Percentiles rank a stretch among this genome's conserved stretches.
These are phyloP conservation scores for Spodoptera exigua DNA, from an alignment of 2,888 invertebrate species.

Conservation along the genomic window DNA sequence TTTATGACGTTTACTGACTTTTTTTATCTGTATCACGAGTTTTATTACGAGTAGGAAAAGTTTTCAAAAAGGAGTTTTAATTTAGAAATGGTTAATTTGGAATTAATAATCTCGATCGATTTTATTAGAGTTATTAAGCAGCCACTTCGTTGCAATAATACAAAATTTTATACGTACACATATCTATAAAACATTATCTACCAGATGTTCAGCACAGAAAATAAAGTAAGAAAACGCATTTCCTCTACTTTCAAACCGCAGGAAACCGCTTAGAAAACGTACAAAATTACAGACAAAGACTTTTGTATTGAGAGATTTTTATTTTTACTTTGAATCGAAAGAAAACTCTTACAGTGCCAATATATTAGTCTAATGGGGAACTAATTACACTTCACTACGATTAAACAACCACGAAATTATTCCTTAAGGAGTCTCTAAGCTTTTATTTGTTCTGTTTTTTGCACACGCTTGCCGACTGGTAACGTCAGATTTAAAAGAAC, in stretches of 20 bases:
- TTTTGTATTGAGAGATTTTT: conserved; percentile 55
- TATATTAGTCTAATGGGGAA: conserved; percentile 83
- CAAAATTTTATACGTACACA: too few relatives aligned
- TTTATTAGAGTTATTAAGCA: too few relatives aligned
- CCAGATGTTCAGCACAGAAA: conserved; percentile 1
- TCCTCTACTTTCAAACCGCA: conserved; percentile 5
- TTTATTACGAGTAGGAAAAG: too few relatives aligned
- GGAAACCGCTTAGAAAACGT: conserved; percentile 14
- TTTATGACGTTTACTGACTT: too few relatives aligned
- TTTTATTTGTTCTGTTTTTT: conserved; percentile 45
- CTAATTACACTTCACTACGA: conserved; percentile 81
- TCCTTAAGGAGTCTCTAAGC: conserved; percentile 70
- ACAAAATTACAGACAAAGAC: conserved; percentile 42
- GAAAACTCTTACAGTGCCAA: conserved; percentile 54
- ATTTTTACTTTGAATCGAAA: conserved; percentile 68
- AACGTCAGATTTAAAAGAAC: conserved; percentile 16
- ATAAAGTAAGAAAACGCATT: background rate
- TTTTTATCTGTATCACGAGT: too few relatives aligned
- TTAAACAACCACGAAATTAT: conserved; percentile 79
- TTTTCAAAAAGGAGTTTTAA: too few relatives aligned
- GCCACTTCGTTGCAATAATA: too few relatives aligned
- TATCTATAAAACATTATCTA: background rate
- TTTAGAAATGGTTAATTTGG: too few relatives aligned
- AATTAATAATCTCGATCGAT: too few relatives aligned
- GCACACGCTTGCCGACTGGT: conserved; percentile 24